A percentile compares a stretch with the other conserved stretches of the same genome.
Evolutionary conservation across 2,888 invertebrate species (phyloP).

Genomic region (Coleophora flavipennella): DNA sequence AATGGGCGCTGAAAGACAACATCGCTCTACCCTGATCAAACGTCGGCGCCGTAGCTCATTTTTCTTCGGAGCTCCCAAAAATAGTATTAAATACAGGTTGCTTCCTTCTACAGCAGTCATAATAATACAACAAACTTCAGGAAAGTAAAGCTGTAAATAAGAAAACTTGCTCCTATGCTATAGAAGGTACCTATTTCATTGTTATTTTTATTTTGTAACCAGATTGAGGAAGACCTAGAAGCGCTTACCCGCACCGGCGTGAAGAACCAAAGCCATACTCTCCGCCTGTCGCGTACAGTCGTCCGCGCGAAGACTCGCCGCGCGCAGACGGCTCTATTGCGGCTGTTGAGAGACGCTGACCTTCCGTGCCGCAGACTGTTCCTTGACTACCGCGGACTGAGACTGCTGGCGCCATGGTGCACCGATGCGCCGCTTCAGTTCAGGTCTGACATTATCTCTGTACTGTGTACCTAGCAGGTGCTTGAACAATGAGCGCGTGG

Average conservation of each 20-base stretch:
- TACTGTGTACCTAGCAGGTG: too few species aligned
- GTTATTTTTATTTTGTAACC: not conserved
- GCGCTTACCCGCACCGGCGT: constrained; percentile 83
- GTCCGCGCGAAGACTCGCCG: constrained; percentile 89
- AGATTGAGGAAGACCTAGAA: constrained; percentile 92
- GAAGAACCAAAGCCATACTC: constrained; percentile 91
- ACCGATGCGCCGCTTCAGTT: constrained; percentile 76
- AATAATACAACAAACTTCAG: too few species aligned
- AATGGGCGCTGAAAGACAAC: too few species aligned
- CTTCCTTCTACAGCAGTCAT: too few species aligned
- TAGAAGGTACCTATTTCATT: not conserved
- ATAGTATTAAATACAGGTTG: too few species aligned
- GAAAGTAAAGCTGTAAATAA: too few species aligned
- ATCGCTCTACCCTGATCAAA: too few species aligned
- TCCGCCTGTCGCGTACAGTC: constrained; percentile 91
- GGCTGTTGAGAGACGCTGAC: constrained; percentile 85
- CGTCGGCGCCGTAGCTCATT: too few species aligned
- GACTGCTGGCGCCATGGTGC: constrained; percentile 95
- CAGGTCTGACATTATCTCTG: constrained; percentile 43
- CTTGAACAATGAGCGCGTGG: too few species aligned
- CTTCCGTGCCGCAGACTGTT: constrained; percentile 89
- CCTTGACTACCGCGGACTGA: constrained; percentile 93
- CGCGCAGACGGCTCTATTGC: constrained; percentile 82
- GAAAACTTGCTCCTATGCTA: too few species aligned
- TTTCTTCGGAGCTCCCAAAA: too few species aligned